A percentile compares a stretch with the other conserved stretches of the same genome.
Evolutionary conservation across 2,888 invertebrate genomes (phyloP).

Genomic region (Rhingia rostrata): DNA sequence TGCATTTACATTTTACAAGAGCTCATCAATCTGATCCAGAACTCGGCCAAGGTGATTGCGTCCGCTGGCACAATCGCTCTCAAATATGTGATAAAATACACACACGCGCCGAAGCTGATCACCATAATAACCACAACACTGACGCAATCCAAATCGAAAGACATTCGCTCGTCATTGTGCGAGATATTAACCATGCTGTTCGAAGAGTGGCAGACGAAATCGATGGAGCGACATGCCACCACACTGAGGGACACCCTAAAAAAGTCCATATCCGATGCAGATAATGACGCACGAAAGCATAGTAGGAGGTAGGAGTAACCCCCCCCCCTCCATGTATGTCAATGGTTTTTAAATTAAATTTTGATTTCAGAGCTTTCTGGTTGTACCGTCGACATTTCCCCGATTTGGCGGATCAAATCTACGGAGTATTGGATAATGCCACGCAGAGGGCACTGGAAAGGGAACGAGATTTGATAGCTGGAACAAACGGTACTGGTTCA

Average conservation of each 20-base stretch:
- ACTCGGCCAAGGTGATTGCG: conserved; percentile 97
- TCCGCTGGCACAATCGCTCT: conserved; percentile 94
- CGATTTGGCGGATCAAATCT: conserved; percentile 92
- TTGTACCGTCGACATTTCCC: conserved; percentile 95
- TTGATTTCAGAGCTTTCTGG: conserved; percentile 90
- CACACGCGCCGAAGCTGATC: conserved; percentile 90
- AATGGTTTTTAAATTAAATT: conserved; percentile 13
- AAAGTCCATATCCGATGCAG: conserved; percentile 95
- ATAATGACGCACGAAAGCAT: conserved; percentile 92
- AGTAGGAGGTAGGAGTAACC: conserved; percentile 90
- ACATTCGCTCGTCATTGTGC: conserved; percentile 90
- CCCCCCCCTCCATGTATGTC: too few species aligned
- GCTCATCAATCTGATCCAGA: conserved; percentile 95
- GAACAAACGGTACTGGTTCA: conserved; percentile 77
- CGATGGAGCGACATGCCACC: conserved; percentile 91
- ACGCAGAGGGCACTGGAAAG: conserved; percentile 86
- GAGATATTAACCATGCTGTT: conserved; percentile 93
- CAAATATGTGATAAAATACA: conserved; percentile 93
- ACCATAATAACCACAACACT: conserved; percentile 91
- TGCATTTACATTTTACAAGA: conserved; percentile 92
- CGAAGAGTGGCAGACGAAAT: conserved; percentile 92
- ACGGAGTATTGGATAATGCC: conserved; percentile 91
- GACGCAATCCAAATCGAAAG: conserved; percentile 93
- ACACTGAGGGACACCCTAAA: conserved; percentile 92
- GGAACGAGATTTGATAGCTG: conserved; percentile 81